Evolutionary conservation across 2,113 vertebrate species (phyloP).

Genomic region (Nannobrachium achirus): DNA sequence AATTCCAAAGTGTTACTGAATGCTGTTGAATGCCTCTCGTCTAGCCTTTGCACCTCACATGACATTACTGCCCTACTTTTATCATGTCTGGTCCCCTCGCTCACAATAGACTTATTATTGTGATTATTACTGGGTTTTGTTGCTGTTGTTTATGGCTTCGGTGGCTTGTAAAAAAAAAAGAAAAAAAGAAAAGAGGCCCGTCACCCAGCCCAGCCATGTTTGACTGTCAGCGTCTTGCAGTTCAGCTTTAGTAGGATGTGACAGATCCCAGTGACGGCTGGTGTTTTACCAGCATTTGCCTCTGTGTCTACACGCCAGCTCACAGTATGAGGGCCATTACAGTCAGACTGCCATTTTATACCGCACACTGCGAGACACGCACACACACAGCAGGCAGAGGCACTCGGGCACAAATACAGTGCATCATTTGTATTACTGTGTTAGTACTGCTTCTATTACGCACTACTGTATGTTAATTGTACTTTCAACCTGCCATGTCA

Average conservation of each 20-base stretch:
- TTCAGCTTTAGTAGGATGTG: constrained; percentile 8
- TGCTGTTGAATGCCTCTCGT: too few relatives aligned
- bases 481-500: too few relatives aligned
- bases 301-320: constrained; percentile 8
- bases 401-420: too few relatives aligned
- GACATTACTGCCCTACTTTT: neutral
- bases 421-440: too few relatives aligned
- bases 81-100: neutral
- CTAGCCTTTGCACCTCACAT: neutral
- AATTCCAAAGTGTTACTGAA: too few relatives aligned
- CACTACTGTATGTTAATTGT: too few relatives aligned
- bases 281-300: constrained; percentile 1
- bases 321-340: constrained; percentile 1
- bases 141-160: constrained; percentile 18
- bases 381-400: neutral
- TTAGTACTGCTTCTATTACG: too few relatives aligned
- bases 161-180: constrained; percentile 18
- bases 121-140: constrained; percentile 5
- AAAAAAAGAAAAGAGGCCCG: too few relatives aligned
- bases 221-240: neutral
- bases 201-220: constrained; percentile 5
- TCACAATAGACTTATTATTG: neutral
- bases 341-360: constrained; percentile 29
- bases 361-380: constrained; percentile 16
- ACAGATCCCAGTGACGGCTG: constrained; percentile 35